Conservation (phyloP, 2,113 vertebrate genomes). For the Verasper variegatus region DNA sequence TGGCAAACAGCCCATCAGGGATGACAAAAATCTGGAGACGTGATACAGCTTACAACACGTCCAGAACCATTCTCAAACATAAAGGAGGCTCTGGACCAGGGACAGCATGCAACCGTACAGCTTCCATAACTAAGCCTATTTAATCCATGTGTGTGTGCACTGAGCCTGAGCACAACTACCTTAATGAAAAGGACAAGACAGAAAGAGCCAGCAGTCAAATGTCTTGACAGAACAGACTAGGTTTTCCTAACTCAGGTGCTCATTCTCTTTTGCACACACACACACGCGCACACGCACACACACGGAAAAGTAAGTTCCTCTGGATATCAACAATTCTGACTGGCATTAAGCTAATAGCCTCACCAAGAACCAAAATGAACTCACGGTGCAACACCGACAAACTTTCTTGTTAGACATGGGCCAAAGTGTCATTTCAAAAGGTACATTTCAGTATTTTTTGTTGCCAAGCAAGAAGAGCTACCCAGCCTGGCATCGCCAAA, state of each 20-base stretch:
- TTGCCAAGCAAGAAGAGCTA: not conserved
- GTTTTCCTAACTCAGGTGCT: constrained; percentile 15
- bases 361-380: not conserved
- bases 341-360: constrained; percentile 37
- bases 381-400: not conserved
- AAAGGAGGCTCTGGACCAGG: constrained; percentile 33
- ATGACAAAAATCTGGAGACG: not conserved
- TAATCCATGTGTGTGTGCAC: constrained; percentile 55
- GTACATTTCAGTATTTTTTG: not conserved
- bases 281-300: no score
- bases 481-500: not conserved
- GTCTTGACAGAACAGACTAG: constrained; percentile 33
- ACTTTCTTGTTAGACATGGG: not conserved
- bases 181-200: constrained; percentile 53
- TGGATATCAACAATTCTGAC: constrained; percentile 17
- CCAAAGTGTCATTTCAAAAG: not conserved
- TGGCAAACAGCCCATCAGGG: not conserved
- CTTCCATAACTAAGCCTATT: constrained; percentile 61
- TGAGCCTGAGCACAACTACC: constrained; percentile 37
- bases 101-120: constrained; percentile 23
- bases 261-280: constrained; percentile 12
- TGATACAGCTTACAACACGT: constrained; percentile 28
- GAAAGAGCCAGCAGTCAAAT: constrained; percentile 46
- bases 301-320: not conserved
- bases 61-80: constrained; percentile 8